Evolutionary conservation across 2,888 invertebrate genomes (phyloP).

Genomic region (Petrolisthes cinctipes): DNA sequence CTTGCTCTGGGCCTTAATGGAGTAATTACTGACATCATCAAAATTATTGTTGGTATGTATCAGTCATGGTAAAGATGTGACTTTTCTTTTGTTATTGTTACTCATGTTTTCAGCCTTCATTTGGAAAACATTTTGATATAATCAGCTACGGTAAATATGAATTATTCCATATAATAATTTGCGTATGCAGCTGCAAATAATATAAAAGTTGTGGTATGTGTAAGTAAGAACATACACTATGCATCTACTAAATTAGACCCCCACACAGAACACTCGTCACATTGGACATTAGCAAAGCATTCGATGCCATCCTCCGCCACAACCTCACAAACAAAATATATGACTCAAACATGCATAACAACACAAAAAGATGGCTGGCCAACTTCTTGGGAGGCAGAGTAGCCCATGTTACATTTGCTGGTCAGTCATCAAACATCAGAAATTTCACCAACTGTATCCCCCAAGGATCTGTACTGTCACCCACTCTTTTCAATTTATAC

Average conservation of each 20-base stretch:
- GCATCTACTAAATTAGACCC: slow-evolving; percentile 65
- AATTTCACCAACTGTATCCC: slow-evolving; percentile 67
- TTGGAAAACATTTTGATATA: no score
- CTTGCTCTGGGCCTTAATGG: slow-evolving; percentile 75
- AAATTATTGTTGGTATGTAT: slow-evolving; percentile 73
- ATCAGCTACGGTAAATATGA: background rate
- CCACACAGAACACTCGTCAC: slow-evolving; percentile 66
- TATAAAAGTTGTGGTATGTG: no score
- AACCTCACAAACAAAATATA: slow-evolving; percentile 66
- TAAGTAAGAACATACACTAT: no score
- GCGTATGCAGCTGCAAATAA: no score
- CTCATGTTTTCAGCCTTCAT: no score
- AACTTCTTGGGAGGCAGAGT: slow-evolving; percentile 66
- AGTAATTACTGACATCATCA: slow-evolving; percentile 77
- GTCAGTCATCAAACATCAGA: background rate
- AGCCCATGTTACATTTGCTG: slow-evolving; percentile 66
- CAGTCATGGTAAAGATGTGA: no score
- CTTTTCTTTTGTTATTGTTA: no score
- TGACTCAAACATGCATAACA: slow-evolving; percentile 59
- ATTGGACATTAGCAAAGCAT: slow-evolving; percentile 68
- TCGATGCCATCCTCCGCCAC: slow-evolving; percentile 67
- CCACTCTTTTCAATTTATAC: no score
- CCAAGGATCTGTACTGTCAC: slow-evolving; percentile 66
- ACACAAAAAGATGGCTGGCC: slow-evolving; percentile 49
- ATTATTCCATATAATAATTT: no score